Percentiles rank a stretch among this genome's conserved stretches.
These are phyloP conservation scores for Edolisoma coerulescens DNA, from an alignment of 2,113 vertebrate genomes.

Conservation along the genomic window DNA sequence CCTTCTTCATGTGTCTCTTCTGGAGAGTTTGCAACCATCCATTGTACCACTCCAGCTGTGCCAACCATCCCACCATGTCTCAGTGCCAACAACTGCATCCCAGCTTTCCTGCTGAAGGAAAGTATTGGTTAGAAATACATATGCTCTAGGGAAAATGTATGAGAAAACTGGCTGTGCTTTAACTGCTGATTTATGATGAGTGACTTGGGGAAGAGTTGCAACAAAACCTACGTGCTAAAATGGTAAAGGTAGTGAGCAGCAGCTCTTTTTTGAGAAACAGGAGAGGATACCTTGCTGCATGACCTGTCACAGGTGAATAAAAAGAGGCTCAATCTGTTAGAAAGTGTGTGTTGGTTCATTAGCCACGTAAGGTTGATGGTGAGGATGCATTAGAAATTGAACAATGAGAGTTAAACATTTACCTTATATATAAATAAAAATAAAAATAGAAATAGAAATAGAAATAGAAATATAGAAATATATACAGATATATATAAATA, in stretches of 20 bases:
- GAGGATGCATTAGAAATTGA: background rate
- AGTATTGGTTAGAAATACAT: background rate
- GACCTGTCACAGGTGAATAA: background rate
- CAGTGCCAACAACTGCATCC: background rate
- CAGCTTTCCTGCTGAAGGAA: background rate
- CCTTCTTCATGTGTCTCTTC: no score
- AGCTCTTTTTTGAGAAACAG: background rate
- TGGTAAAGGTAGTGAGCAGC: background rate
- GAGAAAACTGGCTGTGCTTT: background rate
- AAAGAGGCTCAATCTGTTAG: background rate
- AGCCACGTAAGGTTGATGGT: background rate
- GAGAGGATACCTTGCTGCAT: background rate
- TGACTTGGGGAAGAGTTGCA: no score
- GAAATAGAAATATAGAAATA: no score
- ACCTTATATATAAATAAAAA: background rate
- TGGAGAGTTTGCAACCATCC: background rate
- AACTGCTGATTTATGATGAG: background rate
- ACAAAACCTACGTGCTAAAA: background rate
- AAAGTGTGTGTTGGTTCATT: background rate
- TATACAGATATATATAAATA: no score
- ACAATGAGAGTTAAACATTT: background rate
- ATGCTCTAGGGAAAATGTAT: fast-evolving
- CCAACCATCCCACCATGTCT: background rate
- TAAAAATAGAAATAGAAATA: no score
- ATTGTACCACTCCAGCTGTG: background rate